Evolutionary conservation across 2,888 invertebrate species (phyloP), one percentile per base, ranked within the genome.

Genomic region (Sisyra nigra): DNA sequence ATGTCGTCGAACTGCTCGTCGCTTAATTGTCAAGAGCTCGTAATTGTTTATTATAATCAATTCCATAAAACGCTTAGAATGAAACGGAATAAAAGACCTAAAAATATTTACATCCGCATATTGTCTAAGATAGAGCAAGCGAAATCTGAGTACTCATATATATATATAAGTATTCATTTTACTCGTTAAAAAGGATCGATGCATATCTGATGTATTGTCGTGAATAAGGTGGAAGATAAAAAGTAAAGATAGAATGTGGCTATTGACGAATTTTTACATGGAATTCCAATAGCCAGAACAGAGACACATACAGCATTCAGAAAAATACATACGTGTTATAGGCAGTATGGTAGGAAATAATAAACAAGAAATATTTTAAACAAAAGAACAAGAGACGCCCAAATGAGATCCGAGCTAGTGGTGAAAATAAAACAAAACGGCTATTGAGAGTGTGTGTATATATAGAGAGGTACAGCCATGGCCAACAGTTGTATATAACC

Each of bases 361-460:
- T 61, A 59, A 60, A 60, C 59, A 59, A 59, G 57, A 56, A 57
- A 55, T 54, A 57, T 58, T 59, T 58, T 57, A 58, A 58, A 59
- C 54, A 55, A 54, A 55, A 55, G 57, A 58, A 57, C 56, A 56
- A 56, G 57, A 57, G 57, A 55, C 55, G 55, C 55, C 55, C 57
- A 57, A 55, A 58, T 43, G 43, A 38, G 43, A 38, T 38, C 38
- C 43, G 19, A 42, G 42, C 36, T 11, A 35, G 43, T 24, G 33
- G 19, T 37, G 41, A 34, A 34, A 41, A 41, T 33, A 41, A 34
- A 34, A 41, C 33, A 41, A 41, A 41, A 41, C 33, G 34, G 31
- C 19, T 37, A 9, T 19, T 18, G 17, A 13, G 17, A 37, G 17
- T 37, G 37, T 18, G 37, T 37, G 6, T 13, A 37, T 15, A 17